Base-by-base conservation (phyloP, 2,113 vertebrate genomes). In the Menura novaehollandiae region DNA sequence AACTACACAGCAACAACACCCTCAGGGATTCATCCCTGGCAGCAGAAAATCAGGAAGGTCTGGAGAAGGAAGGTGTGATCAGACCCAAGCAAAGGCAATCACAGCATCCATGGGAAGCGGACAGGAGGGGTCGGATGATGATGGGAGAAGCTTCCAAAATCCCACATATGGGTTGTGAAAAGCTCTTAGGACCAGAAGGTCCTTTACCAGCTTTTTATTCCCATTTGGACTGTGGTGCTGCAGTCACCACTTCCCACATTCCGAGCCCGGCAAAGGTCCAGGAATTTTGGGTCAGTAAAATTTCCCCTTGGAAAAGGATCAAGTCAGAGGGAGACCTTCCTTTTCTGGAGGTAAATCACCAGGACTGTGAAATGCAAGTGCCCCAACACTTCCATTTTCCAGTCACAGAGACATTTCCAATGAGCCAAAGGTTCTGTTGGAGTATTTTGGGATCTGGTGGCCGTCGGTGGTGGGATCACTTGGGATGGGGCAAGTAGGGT, bases 51-150 rank as follows among this genome's bases (percentile, higher is more conserved):
- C 0, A 5, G 62, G 52, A 71, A 67, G 15, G 7, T 4, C 2
- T 55, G 80, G 39, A 76, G 32, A 80, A 51, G 35, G 55, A 43
- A 55, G 19, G 3, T 4, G 18, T 10, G 30, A 14, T 19, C 1
- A 2, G 10, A 41, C 7, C 5, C 41, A 26, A 47, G 41, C 5
- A 47, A 64, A 58, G 4, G 6, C 14, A 24, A 26, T 15, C 47
- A 15, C 6, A 20, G 6, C n/a, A 47, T 49, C 53, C 37, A 3
- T 0, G 4, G 20, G 9, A 24, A 96, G 35, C 0, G 3, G 27
- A 28, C 2, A 56, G 14, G 6, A 69, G 19, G 24, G 27, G 52
- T 9, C 0, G 0, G 14, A 10, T 35, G 33, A 11, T 23, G 24
- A 11, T 19, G 53, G 44, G 76, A 47, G 4, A 8, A 13, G 8